A percentile compares a stretch with the other conserved stretches of the same genome.
Conservation (phyloP, 2,888 invertebrate species). For the Microplitis manilae region DNA sequence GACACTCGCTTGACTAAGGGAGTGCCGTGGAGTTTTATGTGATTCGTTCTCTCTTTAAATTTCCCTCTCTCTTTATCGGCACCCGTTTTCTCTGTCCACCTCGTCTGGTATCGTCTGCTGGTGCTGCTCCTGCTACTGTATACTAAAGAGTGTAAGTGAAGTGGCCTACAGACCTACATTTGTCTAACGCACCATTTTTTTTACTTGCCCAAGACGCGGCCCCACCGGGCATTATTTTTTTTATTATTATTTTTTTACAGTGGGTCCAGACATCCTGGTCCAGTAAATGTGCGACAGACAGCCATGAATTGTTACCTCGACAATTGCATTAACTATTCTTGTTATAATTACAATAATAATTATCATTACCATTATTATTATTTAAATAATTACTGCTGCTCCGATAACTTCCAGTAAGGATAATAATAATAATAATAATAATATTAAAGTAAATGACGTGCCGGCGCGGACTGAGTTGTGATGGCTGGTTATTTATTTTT, state of each 20-base stretch:
- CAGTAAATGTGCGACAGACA: neutral
- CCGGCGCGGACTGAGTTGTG: neutral
- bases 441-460: neutral
- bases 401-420: neutral
- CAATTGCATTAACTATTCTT: neutral
- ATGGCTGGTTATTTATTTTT: neutral
- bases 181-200: conserved; percentile 78
- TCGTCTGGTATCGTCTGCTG: conserved; percentile 27
- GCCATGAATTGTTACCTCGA: neutral
- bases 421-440: neutral
- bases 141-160: conserved; percentile 87
- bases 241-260: neutral
- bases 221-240: conserved; percentile 34
- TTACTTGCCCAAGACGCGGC: conserved; percentile 53
- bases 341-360: neutral
- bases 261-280: neutral
- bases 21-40: conserved; percentile 67
- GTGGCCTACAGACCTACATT: conserved; percentile 93
- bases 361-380: neutral
- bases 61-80: conserved; percentile 32
- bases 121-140: conserved; percentile 53
- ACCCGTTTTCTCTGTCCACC: conserved; percentile 32
- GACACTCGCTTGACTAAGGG: conserved; percentile 80
- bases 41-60: conserved; percentile 34
- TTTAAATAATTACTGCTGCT: neutral